phyloP scores from a whole-genome alignment of 1,140 invertebrate genomes.

The Aleiodes sp. region DNA sequence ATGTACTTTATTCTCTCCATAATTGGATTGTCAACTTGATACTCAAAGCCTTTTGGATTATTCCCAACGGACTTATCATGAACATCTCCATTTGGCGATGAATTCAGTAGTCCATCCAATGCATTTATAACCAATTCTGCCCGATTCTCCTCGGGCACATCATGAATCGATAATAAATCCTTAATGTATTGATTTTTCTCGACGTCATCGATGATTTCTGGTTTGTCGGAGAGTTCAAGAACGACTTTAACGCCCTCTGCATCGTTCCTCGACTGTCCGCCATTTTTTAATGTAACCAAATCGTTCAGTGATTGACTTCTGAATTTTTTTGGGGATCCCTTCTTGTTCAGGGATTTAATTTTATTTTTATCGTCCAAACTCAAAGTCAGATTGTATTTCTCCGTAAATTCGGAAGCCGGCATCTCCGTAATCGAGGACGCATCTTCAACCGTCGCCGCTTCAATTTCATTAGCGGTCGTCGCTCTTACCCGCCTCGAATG shows the following conservation, averaged over 20 bases:
- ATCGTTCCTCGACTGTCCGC: constrained; percentile 8
- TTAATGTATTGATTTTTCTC: neutral
- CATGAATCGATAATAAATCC: constrained; percentile 33
- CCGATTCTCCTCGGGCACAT: constrained; percentile 38
- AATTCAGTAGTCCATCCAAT: constrained; percentile 38
- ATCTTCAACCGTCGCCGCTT: neutral
- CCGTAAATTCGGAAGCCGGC: neutral
- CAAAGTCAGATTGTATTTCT: neutral
- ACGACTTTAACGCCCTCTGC: constrained; percentile 11
- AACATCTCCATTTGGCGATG: constrained; percentile 24
- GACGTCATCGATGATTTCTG: neutral
- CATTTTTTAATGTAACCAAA: too few relatives aligned
- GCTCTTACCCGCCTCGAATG: neutral
- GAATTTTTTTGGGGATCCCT: neutral
- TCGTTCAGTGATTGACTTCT: neutral
- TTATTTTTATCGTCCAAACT: neutral
- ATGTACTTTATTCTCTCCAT: constrained; percentile 34
- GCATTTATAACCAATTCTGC: constrained; percentile 39
- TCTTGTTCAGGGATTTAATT: neutral
- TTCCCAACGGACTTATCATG: too few relatives aligned
- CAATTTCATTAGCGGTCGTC: neutral
- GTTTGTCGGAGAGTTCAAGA: neutral
- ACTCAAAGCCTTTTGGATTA: neutral
- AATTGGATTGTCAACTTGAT: constrained; percentile 34
- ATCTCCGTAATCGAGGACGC: neutral